Evolutionary conservation across 2,888 invertebrate species (phyloP), one percentile per base, ranked within the genome.

Genomic region (Gisinianus flammeolus): DNA sequence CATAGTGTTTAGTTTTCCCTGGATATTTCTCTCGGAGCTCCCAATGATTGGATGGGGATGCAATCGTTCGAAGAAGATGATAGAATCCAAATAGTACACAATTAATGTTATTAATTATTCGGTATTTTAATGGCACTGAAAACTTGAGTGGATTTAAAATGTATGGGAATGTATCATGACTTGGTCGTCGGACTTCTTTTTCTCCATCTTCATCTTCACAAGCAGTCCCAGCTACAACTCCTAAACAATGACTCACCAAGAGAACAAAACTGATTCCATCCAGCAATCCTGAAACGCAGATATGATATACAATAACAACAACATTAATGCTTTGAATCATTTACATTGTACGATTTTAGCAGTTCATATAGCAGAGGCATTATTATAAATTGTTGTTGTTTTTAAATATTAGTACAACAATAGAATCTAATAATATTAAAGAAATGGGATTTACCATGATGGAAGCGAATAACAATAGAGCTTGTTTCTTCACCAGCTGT

Each of bases 21-120:
- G 77, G 77, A 52, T 77, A 77, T 26, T 30, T 62, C 8, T 8
- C 24, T n/a, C 22, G n/a, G 6, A 52, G 26, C 12, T 52, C 19
- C 70, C 69, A 77, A 44, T 77, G 77, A 19, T 28, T 62, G 1
- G 35, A 35, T 10, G 33, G 19, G 44, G 70, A 35, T 19, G 26
- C 28, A 2, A 77, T 10, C 3, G 77, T 77, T 30, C 22, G 58
- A 22, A 77, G 16, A 2, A 77, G 62, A 70, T 77, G 77, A 64
- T 77, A 77, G 33, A 69, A 69, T n/a, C 77, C 77, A 44, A 77
- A 77, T 16, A 77, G 52, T 6, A 64, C n/a, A 28, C 77, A 77
- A 28, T 77, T 77, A 1, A 77, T 52, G 44, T 77, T 70, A 22
- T 77, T 70, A n/a, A 77, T 69, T 26, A 77, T 58, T 31, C 77